Base-by-base conservation (phyloP, 2,888 invertebrate species). In the Pachymerium ferrugineum region DNA sequence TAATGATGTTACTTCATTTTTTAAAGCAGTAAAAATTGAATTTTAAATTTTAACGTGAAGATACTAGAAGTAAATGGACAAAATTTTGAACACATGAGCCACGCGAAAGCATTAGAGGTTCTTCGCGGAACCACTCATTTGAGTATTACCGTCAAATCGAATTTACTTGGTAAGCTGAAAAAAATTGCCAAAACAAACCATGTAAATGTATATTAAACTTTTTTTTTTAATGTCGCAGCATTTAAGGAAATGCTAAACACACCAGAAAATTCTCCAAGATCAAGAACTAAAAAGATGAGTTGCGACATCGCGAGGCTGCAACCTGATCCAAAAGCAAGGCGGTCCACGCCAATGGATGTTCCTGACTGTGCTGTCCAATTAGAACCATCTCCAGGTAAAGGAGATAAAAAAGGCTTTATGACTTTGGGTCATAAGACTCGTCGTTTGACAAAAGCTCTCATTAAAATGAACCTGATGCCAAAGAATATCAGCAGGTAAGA, bases 61-160 rank as follows among this genome's bases (percentile, higher is more conserved):
- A 93, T 99, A 76, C 86, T 98, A 78, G 97, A 97, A 85, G 97
- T 99, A 0, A 99, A 99, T 83, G 96, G 97, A 30, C 94, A 97
- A 82, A 95, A 93, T 80, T 96, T 98, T 83, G 92, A 93, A 80
- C 94, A 94, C 84, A 93, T 98, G 70, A 92, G 91, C 79, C 92
- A 94, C 82, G 89, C 91, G 69, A 89, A 91, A 80, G 97, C 98
- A 10, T 86, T 97, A 83, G 97, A 98, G 84, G 90, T 97, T 76
- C 87, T 99, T 16, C 88, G 92, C 77, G 91, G 94, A 75, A 93
- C 96, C 70, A 99, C 97, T 70, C 98, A 98, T 85, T 86, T 99
- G 76, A 93, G 94, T 82, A 92, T 99, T 78, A 94, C 94, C 74
- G 94, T 99, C 72, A 97, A 97, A 85, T 97, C 95, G 80, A 99